Percentiles rank a stretch among this genome's conserved stretches.
phyloP scores from a whole-genome alignment of 2,113 vertebrate species.

The Anoura caudifer region DNA sequence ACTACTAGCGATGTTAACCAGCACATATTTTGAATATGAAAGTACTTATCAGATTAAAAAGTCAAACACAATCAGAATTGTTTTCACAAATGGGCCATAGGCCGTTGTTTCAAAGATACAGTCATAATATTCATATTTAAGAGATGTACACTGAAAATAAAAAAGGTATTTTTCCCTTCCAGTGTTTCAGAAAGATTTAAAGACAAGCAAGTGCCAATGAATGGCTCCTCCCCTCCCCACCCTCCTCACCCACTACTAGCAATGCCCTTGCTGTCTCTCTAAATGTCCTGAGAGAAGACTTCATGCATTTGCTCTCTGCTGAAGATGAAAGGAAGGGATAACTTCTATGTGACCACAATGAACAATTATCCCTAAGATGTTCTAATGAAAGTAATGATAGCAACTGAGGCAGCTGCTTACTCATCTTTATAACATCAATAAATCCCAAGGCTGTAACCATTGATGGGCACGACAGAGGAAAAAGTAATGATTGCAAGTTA shows the following conservation, averaged over 20 bases:
- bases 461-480: background rate
- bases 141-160: background rate
- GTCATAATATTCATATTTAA: background rate
- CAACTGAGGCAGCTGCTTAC: slow-evolving; percentile 39
- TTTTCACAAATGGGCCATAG: background rate
- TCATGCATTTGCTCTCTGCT: background rate
- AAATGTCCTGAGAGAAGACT: background rate
- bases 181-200: background rate
- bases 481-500: background rate
- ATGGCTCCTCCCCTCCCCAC: rapidly evolving
- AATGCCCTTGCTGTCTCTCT: background rate
- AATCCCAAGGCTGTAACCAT: background rate
- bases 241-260: too few relatives aligned
- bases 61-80: background rate
- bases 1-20: background rate
- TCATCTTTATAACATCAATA: background rate
- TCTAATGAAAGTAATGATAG: slow-evolving; percentile 24
- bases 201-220: background rate
- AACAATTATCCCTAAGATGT: background rate
- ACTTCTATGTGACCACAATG: background rate
- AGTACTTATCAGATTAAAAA: background rate
- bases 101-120: background rate
- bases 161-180: background rate
- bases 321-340: background rate
- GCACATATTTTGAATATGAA: background rate